Percentiles rank a stretch among this genome's conserved stretches.
Evolutionary conservation across 2,888 invertebrate genomes (phyloP).

Genomic region (Dysmachus trigonus): DNA sequence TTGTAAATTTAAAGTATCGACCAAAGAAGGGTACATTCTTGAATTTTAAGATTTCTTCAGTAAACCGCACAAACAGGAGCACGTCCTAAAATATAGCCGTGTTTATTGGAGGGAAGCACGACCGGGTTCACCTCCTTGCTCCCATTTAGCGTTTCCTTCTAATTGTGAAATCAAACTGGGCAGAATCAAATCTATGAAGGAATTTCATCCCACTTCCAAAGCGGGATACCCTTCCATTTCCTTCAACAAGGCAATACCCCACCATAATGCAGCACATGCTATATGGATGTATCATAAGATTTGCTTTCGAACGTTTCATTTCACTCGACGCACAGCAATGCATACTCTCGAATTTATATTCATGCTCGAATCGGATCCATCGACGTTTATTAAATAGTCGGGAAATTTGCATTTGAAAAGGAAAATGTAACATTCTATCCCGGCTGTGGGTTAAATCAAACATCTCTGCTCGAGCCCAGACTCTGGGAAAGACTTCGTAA

Average conservation of each 20-base stretch:
- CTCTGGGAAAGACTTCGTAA: background rate
- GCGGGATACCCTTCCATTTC: slow-evolving; percentile 17
- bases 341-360: slow-evolving; percentile 40
- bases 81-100: background rate
- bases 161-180: background rate
- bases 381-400: slow-evolving; percentile 43
- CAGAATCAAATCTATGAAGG: slow-evolving; percentile 19
- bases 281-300: slow-evolving; percentile 1
- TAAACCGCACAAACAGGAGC: background rate
- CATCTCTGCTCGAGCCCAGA: slow-evolving; percentile 6
- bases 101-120: background rate
- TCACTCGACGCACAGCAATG: slow-evolving; percentile 28
- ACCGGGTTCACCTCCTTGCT: background rate
- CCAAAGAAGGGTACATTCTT: background rate
- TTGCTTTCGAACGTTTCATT: slow-evolving; percentile 5
- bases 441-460: slow-evolving; percentile 38
- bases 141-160: background rate
- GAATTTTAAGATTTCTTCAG: background rate
- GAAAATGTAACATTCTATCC: slow-evolving; percentile 39
- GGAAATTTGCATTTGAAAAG: slow-evolving; percentile 43
- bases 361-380: slow-evolving; percentile 38
- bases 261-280: slow-evolving; percentile 12
- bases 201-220: background rate
- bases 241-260: slow-evolving; percentile 21
- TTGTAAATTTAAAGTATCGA: background rate